Evolutionary conservation across 2,113 vertebrate genomes (phyloP).

Genomic region (Nannobrachium achirus): DNA sequence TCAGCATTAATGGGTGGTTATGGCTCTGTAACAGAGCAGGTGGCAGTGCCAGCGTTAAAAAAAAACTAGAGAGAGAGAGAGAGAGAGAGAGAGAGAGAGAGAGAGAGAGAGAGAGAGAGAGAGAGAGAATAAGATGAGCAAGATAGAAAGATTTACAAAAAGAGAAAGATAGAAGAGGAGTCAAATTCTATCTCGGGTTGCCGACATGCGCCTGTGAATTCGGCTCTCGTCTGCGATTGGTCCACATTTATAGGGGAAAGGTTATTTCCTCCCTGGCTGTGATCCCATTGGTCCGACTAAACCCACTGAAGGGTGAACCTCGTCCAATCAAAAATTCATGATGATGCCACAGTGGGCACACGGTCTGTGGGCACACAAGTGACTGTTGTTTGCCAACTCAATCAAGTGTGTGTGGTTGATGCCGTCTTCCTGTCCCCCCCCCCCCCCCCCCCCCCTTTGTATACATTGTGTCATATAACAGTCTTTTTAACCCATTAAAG

Average conservation of each 20-base stretch:
- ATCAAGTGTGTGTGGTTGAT: not conserved
- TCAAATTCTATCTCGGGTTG: not conserved
- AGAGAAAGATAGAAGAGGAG: too few relatives aligned
- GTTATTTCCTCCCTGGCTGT: conserved; percentile 2
- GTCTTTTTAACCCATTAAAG: too few relatives aligned
- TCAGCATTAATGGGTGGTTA: too few relatives aligned
- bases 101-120: not conserved
- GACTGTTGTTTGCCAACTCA: not conserved
- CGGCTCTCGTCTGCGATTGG: not conserved
- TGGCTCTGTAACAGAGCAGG: too few relatives aligned
- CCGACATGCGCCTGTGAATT: not conserved
- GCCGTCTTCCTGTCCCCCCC: too few relatives aligned
- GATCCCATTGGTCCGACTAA: conserved; percentile 29
- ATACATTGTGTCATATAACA: too few relatives aligned
- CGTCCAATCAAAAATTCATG: conserved; percentile 21
- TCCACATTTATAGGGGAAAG: conserved; percentile 30
- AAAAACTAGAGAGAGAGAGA: not conserved
- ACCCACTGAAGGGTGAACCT: not conserved
- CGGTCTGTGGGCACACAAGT: not conserved
- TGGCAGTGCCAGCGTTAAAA: not conserved
- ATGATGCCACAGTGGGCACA: not conserved
- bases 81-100: not conserved
- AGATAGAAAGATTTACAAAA: too few relatives aligned
- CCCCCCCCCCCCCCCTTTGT: too few relatives aligned
- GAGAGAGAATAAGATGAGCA: too few relatives aligned